phyloP scores from a whole-genome alignment of 2,888 invertebrate species.

The Omphaloscelis lunosa region DNA sequence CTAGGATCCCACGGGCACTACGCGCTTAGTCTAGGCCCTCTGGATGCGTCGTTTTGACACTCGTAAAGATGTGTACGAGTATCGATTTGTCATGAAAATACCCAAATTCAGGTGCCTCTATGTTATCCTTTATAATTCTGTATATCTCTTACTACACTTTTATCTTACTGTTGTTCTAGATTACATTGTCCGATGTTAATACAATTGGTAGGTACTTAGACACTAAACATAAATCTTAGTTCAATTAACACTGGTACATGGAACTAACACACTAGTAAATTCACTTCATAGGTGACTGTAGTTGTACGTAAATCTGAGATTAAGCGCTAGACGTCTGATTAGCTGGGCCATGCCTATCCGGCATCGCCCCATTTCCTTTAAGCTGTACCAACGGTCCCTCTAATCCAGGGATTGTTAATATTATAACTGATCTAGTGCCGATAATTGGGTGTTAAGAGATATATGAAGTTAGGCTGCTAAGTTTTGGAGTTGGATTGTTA shows the following conservation, averaged over 20 bases:
- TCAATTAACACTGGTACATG: constrained; percentile 48
- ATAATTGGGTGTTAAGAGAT: constrained; percentile 56
- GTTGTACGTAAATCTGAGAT: constrained; percentile 65
- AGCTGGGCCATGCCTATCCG: constrained; percentile 46
- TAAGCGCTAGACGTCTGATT: constrained; percentile 62
- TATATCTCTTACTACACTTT: no score
- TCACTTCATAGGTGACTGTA: constrained; percentile 40
- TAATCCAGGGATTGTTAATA: constrained; percentile 52
- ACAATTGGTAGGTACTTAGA: background rate
- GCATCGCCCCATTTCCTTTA: constrained; percentile 58
- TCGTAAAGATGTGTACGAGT: background rate
- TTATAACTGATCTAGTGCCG: constrained; percentile 46
- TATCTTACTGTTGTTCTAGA: background rate
- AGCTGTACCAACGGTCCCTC: constrained; percentile 39
- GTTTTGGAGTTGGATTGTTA: background rate
- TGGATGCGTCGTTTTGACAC: no score
- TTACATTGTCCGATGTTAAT: background rate
- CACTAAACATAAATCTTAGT: constrained; percentile 50
- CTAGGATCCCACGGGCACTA: no score
- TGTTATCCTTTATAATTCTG: no score
- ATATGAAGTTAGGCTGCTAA: constrained; percentile 21
- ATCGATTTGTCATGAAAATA: background rate
- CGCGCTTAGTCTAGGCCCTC: no score
- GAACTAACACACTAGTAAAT: constrained; percentile 50
- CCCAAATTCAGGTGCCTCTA: no score